These are phyloP conservation scores for Sinopyrophorus schimmeli DNA, from an alignment of 2,888 invertebrate species.

Conservation along the genomic window DNA sequence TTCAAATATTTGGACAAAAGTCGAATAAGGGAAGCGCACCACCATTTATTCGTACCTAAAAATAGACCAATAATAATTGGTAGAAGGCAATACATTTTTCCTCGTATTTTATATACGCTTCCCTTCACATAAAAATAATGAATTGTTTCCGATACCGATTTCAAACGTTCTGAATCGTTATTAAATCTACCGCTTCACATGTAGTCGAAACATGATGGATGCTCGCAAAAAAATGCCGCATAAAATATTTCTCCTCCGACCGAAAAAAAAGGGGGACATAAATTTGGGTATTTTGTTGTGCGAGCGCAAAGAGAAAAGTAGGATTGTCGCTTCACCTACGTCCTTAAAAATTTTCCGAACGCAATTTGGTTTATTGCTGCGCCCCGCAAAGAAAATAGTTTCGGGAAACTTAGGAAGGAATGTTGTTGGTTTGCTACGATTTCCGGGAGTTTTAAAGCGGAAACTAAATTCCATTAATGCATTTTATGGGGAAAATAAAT, in stretches of 20 bases:
- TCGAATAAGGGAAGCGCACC: conserved; percentile 4
- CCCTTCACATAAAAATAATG: conserved; percentile 17
- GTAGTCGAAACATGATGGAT: conserved; percentile 15
- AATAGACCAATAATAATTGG: conserved; percentile 14
- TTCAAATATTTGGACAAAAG: conserved; percentile 1
- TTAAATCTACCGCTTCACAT: conserved; percentile 14
- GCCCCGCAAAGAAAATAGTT: no score
- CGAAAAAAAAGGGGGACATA: not conserved
- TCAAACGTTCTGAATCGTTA: conserved; percentile 10
- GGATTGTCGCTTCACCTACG: no score
- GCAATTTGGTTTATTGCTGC: no score
- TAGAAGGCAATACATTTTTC: conserved; percentile 15
- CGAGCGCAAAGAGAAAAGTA: no score
- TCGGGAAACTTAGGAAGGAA: no score
- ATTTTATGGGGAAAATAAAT: conserved; percentile 6
- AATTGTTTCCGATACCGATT: conserved; percentile 20
- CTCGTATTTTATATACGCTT: conserved; percentile 17
- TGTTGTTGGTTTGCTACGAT: no score
- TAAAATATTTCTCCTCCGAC: conserved; percentile 5
- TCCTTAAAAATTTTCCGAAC: no score
- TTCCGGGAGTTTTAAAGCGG: not conserved
- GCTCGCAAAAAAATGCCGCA: conserved; percentile 8
- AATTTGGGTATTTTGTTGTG: no score
- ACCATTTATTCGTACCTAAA: conserved; percentile 13
- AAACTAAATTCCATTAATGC: conserved; percentile 11